Conservation (phyloP, 1,140 invertebrate genomes). For the Platorchestia sp. region DNA sequence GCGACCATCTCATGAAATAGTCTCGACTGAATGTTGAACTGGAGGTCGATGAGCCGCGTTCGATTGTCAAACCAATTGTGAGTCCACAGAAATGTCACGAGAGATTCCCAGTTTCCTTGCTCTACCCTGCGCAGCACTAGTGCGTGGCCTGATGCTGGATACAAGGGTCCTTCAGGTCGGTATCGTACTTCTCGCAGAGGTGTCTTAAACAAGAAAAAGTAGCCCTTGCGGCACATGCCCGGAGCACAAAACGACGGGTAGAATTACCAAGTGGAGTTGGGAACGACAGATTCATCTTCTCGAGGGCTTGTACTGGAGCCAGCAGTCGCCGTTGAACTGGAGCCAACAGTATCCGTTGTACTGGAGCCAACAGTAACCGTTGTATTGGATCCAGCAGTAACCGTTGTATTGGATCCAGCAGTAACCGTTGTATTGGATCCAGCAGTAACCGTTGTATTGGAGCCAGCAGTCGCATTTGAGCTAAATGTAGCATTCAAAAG, state of each 20-base stretch:
- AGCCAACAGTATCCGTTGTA: too few species aligned
- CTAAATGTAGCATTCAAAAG: neutral
- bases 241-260: constrained; percentile 5
- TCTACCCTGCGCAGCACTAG: neutral
- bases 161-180: constrained; percentile 11
- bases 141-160: constrained; percentile 1
- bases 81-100: neutral
- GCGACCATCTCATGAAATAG: neutral
- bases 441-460: neutral
- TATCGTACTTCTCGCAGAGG: neutral
- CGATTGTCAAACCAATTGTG: constrained; percentile 13
- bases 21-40: constrained; percentile 26
- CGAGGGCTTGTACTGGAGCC: too few species aligned
- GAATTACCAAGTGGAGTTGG: neutral
- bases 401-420: too few species aligned
- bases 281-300: neutral
- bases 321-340: too few species aligned
- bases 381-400: too few species aligned
- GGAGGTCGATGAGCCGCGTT: neutral
- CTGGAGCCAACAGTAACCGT: too few species aligned
- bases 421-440: too few species aligned
- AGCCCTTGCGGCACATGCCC: neutral
- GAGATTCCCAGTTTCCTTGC: neutral
- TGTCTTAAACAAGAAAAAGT: neutral
- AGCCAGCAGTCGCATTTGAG: neutral